A percentile compares a stretch with the other conserved stretches of the same genome.
Conservation (phyloP, 2,888 invertebrate species). For the Drosophila anomelani region DNA sequence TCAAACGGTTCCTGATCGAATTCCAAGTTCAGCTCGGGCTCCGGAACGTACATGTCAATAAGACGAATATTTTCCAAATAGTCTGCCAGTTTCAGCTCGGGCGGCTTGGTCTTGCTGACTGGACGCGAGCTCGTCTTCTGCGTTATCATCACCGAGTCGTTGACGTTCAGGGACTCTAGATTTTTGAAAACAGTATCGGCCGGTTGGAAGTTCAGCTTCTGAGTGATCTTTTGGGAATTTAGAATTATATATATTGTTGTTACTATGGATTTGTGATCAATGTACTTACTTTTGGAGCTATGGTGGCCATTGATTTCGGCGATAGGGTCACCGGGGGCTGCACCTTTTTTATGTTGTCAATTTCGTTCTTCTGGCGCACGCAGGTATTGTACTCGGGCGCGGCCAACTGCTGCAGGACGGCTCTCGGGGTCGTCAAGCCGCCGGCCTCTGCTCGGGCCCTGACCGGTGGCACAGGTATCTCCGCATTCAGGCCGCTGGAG, state of each 20-base stretch:
- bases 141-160: constrained; percentile 68
- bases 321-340: constrained; percentile 46
- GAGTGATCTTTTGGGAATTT: constrained; percentile 64
- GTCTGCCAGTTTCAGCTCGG: constrained; percentile 70
- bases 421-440: neutral
- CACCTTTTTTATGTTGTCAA: constrained; percentile 51
- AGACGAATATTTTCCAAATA: constrained; percentile 68
- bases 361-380: constrained; percentile 56
- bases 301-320: constrained; percentile 62
- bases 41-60: constrained; percentile 58
- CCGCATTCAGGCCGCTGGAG: neutral
- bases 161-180: constrained; percentile 78
- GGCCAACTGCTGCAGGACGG: constrained; percentile 30
- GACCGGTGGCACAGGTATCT: neutral
- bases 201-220: constrained; percentile 77
- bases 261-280: too few relatives aligned
- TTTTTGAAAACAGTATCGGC: constrained; percentile 69
- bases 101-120: constrained; percentile 38
- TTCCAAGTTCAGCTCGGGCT: constrained; percentile 62
- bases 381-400: constrained; percentile 69
- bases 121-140: constrained; percentile 38
- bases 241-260: neutral
- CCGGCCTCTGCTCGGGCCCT: neutral
- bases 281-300: constrained; percentile 71
- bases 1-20: constrained; percentile 47